phyloP scores from a whole-genome alignment of 1,140 invertebrate genomes.

The Hylaeus volcanicus region DNA sequence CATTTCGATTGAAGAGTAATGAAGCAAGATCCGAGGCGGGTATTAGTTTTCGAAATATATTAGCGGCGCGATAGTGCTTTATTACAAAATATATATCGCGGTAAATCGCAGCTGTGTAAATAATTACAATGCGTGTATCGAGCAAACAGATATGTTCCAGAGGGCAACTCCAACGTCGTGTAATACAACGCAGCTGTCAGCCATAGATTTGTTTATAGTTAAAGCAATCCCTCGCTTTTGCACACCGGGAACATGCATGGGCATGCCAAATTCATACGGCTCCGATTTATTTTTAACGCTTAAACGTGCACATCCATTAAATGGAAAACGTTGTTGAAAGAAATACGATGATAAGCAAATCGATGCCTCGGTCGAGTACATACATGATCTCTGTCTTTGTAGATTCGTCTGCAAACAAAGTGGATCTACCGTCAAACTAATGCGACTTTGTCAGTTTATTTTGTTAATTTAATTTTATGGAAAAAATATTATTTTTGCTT shows the following conservation, averaged over 20 bases:
- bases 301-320: conserved; percentile 27
- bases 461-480: no score
- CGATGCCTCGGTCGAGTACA: background rate
- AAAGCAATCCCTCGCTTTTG: conserved; percentile 35
- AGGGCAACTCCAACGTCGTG: conserved; percentile 13
- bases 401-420: background rate
- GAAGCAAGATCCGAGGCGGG: background rate
- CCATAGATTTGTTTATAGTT: conserved; percentile 61
- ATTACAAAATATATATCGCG: conserved; percentile 46
- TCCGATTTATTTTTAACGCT: conserved; percentile 54
- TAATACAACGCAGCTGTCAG: conserved; percentile 49
- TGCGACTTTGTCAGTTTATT: no score
- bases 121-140: conserved; percentile 48
- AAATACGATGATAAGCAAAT: conserved; percentile 30
- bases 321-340: conserved; percentile 15
- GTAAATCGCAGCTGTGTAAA: conserved; percentile 49
- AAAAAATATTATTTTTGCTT: no score
- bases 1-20: conserved; percentile 8
- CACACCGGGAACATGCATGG: conserved; percentile 8
- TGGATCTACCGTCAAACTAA: background rate
- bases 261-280: conserved; percentile 50
- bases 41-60: conserved; percentile 33
- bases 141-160: conserved; percentile 39
- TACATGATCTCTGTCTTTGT: background rate
- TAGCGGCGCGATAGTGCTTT: conserved; percentile 19